Base-by-base conservation (phyloP, 2,113 vertebrate genomes). In the Bagarius yarrelli region DNA sequence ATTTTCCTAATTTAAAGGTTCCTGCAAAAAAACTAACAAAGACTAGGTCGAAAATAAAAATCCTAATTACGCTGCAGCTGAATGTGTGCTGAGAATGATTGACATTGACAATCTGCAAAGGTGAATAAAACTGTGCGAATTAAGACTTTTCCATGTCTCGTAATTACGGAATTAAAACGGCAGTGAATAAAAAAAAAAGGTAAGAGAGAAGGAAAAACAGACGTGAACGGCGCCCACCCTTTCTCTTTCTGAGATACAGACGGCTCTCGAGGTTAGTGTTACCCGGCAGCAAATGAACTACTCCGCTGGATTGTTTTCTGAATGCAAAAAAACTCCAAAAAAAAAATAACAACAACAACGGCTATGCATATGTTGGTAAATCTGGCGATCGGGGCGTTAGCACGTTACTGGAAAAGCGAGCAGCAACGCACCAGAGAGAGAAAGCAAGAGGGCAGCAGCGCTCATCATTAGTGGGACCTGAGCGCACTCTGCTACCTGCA, bases 291-390 rank as follows among this genome's bases (percentile, higher is more conserved):
- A 92, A 92, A 90, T 90, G 90, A 92, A 93, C 91, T 90, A 88
- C 89, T 93, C 90, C 86, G 90, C 92, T 92, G 92, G 89, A 92
- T 91, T 93, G 32, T 56, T 80, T 80, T 71, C n/a, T 47, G 53
- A 23, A 30, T 25, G 25, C 59, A 14, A n/a, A 80, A 78, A 32
- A 76, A n/a, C n/a, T n/a, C n/a, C n/a, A n/a, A 76, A 40, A 76
- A 78, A 72, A 76, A 34, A 75, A 63, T 52, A 82, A 73, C 23
- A 53, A 76, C 73, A 83, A 86, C 82, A 83, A 83, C 72, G 60
- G 34, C 53, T 64, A 88, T 91, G 91, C 93, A 94, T 94, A 94
- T 94, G 92, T 91, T 89, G 90, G 90, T 88, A 94, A 94, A 93
- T 94, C 93, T 94, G 93, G 93, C 91, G 89, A 89, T 90, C 87